A percentile compares a stretch with the other conserved stretches of the same genome.
phyloP scores from a whole-genome alignment of 1,140 invertebrate species.

The Pristionchus pacificus region DNA sequence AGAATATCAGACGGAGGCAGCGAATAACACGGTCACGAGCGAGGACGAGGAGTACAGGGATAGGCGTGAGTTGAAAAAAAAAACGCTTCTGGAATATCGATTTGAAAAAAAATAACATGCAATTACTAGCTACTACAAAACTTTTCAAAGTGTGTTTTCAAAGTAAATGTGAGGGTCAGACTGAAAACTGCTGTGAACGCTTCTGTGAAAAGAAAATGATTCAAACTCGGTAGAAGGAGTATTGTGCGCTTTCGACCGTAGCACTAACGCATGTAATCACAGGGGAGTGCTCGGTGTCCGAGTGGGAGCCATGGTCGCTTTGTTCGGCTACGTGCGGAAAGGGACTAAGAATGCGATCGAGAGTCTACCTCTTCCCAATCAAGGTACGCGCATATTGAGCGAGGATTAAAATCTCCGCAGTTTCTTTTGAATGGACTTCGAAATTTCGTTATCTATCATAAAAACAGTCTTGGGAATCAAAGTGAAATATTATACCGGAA shows the following conservation, averaged over 20 bases:
- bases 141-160: background rate
- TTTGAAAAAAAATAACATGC: too few relatives aligned
- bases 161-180: background rate
- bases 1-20: conserved; percentile 52
- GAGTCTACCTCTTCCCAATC: conserved; percentile 72
- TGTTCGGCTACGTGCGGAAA: conserved; percentile 66
- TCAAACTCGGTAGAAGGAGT: background rate
- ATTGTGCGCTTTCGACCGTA: background rate
- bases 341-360: conserved; percentile 68
- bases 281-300: conserved; percentile 61
- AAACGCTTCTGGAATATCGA: too few relatives aligned
- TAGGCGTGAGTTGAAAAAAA: conserved; percentile 68
- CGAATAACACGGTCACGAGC: conserved; percentile 44
- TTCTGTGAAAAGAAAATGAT: background rate
- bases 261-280: too few relatives aligned
- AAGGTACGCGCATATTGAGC: too few relatives aligned
- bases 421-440: too few relatives aligned
- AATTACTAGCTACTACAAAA: too few relatives aligned
- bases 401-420: too few relatives aligned
- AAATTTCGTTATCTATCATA: too few relatives aligned
- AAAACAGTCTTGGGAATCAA: too few relatives aligned
- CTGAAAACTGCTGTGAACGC: background rate
- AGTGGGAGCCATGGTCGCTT: conserved; percentile 65
- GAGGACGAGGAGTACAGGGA: conserved; percentile 57
- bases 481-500: background rate